Evolutionary conservation across 2,797 vertebrate species (phyloP), one percentile per base, ranked within the genome.

Genomic region (Oophaga sylvatica): DNA sequence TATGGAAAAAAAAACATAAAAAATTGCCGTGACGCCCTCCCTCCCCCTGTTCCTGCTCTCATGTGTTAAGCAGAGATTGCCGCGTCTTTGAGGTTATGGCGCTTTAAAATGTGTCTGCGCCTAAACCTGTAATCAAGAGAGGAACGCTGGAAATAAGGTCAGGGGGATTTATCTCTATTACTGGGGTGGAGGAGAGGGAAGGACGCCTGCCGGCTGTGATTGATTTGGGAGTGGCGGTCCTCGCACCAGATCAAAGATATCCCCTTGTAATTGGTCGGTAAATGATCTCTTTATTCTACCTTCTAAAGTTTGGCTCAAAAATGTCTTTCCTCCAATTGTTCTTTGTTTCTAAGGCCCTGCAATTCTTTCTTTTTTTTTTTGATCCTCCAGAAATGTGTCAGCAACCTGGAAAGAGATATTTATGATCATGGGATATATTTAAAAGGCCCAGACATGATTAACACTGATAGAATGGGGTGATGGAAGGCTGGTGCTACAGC

Each of bases 191-290:
- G 83, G 29, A 62, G 85, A 87, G 91, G 91, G 90, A 90, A 94
- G 93, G 92, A 93, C 93, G 82, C 53, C 0, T 90, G 82, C 45
- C 92, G 89, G 91, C 89, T 92, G 62, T 91, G 90, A 90, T 84
- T 35, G 57, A 84, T 90, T 91, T 91, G 83, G 90, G 90, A 91
- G 90, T 88, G 91, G 83, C 90, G 90, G 75, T 90, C 73, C 80
- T 89, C 90, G 77, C 81, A 84, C 78, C 86, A 29, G 48, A 88
- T 93, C 88, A 89, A 90, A 90, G 85, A 22, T 87, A 26, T 62
- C 29, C 31, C 89, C 70, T 81, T 73, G 63, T 68, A 86, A 89
- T 87, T 85, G 86, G 80, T 87, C 80, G 89, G 89, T 90, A 62
- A 91, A 91, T 90, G 91, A 91, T 92, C 90, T 67, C 67, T 91